Percentiles rank a stretch among this genome's conserved stretches.
Conservation (phyloP, 2,113 vertebrate genomes). For the Gymnorhina tibicen region DNA sequence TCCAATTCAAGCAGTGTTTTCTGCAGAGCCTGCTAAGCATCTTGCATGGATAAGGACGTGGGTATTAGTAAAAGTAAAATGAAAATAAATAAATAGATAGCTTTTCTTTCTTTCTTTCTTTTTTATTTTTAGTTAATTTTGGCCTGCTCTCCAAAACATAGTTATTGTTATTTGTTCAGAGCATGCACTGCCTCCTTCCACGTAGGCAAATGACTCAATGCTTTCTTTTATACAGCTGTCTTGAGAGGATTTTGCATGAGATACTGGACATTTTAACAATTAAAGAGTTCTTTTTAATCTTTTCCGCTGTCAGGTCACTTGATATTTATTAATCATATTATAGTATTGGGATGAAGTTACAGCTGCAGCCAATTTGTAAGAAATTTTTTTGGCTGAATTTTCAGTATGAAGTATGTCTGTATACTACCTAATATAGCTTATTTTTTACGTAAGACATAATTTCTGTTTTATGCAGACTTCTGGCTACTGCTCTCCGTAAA, state of each 20-base stretch:
- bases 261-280: background rate
- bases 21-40: background rate
- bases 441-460: background rate
- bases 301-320: background rate
- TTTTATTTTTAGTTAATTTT: conserved; percentile 36
- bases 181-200: background rate
- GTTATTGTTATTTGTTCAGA: conserved; percentile 52
- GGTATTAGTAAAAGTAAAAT: background rate
- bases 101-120: too few species aligned
- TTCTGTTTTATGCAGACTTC: background rate
- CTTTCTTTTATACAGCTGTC: conserved; percentile 48
- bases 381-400: background rate
- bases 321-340: conserved; percentile 8
- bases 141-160: conserved; percentile 14
- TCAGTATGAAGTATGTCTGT: background rate
- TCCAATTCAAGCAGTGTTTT: background rate
- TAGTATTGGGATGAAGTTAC: background rate
- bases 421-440: background rate
- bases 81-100: background rate
- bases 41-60: background rate
- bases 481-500: background rate
- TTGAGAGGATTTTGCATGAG: conserved; percentile 34
- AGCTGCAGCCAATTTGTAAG: conserved; percentile 12
- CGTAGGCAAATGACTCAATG: conserved; percentile 38
- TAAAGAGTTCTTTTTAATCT: conserved; percentile 35